Evolutionary conservation across 1,140 invertebrate genomes (phyloP).

Genomic region (Brachionus rubens): DNA sequence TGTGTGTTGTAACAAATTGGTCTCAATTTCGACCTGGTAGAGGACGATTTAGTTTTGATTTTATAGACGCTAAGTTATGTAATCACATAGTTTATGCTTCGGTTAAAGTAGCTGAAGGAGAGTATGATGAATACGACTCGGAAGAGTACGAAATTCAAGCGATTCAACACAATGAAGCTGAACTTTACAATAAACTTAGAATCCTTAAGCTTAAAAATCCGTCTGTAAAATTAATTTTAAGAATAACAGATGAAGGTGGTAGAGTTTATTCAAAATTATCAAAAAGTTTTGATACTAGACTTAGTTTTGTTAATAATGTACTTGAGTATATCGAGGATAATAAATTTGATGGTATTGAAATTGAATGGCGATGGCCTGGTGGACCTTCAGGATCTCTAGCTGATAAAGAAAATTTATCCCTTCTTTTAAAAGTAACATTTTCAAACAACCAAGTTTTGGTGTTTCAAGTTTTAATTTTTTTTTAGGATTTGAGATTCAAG

Average conservation of each 20-base stretch:
- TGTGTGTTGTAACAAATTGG: slow-evolving; percentile 59
- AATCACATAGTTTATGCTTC: slow-evolving; percentile 77
- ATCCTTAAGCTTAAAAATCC: slow-evolving; percentile 80
- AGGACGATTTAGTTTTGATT: slow-evolving; percentile 64
- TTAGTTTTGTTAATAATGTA: slow-evolving; percentile 56
- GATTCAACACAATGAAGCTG: not conserved
- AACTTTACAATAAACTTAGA: not conserved
- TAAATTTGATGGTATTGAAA: slow-evolving; percentile 88
- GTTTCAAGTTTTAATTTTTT: not conserved
- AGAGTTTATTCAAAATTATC: slow-evolving; percentile 65
- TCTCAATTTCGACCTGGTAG: slow-evolving; percentile 53
- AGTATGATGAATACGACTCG: slow-evolving; percentile 24
- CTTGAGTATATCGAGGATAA: slow-evolving; percentile 83
- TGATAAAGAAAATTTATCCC: slow-evolving; percentile 83
- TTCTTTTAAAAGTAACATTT: slow-evolving; percentile 72
- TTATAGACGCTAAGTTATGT: slow-evolving; percentile 71
- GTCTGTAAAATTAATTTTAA: slow-evolving; percentile 81
- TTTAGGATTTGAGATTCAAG: slow-evolving; percentile 21
- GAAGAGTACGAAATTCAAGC: slow-evolving; percentile 33
- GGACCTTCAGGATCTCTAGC: slow-evolving; percentile 82
- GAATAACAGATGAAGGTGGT: slow-evolving; percentile 93
- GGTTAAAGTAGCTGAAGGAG: slow-evolving; percentile 66
- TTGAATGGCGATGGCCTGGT: slow-evolving; percentile 94
- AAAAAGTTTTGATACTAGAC: slow-evolving; percentile 48
- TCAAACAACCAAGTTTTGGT: too few species aligned